phyloP scores from a whole-genome alignment of 37 sponge, comb jelly and placozoan genomes.

The Crambe crambe region DNA sequence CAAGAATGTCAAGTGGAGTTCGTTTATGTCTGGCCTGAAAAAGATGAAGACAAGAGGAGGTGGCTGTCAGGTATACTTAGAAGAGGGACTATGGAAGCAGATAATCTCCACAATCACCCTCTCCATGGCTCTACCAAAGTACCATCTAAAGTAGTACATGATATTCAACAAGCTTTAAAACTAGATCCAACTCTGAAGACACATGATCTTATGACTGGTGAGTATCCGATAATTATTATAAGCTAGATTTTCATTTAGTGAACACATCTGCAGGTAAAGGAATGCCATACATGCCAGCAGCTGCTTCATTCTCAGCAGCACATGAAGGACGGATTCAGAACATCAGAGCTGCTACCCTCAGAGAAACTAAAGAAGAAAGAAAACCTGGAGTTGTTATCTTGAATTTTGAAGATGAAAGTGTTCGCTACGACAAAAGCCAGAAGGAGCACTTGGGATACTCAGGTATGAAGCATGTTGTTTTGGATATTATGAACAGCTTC shows the following conservation, averaged over 20 bases:
- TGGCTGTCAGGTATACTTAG: constrained; percentile 39
- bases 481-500: too few species aligned
- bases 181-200: constrained; percentile 41
- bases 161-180: constrained; percentile 4
- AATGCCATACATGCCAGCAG: constrained; percentile 34
- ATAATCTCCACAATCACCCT: constrained; percentile 46
- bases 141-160: constrained; percentile 29
- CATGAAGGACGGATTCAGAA: constrained; percentile 22
- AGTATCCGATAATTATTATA: too few species aligned
- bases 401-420: constrained; percentile 11
- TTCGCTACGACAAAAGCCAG: constrained; percentile 17
- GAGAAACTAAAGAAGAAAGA: constrained; percentile 22
- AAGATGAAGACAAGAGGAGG: constrained; percentile 24
- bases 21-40: constrained; percentile 48
- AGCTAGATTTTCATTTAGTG: too few species aligned
- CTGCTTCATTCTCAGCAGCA: constrained; percentile 34
- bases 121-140: constrained; percentile 26
- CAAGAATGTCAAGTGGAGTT: constrained; percentile 40
- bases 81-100: neutral
- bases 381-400: constrained; percentile 34
- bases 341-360: constrained; percentile 8
- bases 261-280: too few species aligned
- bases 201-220: constrained; percentile 38
- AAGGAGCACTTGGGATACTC: neutral
- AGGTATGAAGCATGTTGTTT: neutral